Evolutionary conservation across 2,888 invertebrate genomes (phyloP).

Genomic region (Serrognathus titanus): DNA sequence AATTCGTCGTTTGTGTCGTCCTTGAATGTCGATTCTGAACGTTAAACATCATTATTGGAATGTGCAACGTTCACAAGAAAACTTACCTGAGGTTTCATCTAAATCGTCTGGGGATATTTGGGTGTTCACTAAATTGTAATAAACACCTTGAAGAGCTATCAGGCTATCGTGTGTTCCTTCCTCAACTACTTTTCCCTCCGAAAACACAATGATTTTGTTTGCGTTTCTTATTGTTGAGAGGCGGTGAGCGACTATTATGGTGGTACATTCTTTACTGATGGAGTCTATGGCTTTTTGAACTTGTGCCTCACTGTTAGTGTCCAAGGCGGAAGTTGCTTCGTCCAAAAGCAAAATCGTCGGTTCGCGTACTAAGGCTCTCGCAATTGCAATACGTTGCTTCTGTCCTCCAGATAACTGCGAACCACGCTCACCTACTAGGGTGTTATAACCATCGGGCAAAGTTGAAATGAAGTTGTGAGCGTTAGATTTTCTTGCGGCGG

Average conservation of each 20-base stretch:
- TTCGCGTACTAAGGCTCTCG: conserved; percentile 77
- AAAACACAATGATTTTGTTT: conserved; percentile 69
- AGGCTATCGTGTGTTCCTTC: conserved; percentile 67
- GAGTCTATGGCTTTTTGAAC: conserved; percentile 80
- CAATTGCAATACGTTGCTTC: conserved; percentile 88
- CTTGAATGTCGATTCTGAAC: background rate
- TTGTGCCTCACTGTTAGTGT: conserved; percentile 79
- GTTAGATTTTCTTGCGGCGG: conserved; percentile 70
- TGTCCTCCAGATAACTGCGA: conserved; percentile 83
- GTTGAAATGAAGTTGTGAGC: conserved; percentile 74
- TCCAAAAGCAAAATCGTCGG: conserved; percentile 77
- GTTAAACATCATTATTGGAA: background rate
- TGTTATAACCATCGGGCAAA: conserved; percentile 76
- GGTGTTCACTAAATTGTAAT: conserved; percentile 67
- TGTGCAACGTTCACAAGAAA: no score
- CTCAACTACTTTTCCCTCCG: conserved; percentile 66
- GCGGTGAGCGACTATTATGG: conserved; percentile 76
- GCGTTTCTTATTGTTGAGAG: conserved; percentile 71
- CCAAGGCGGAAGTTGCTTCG: conserved; percentile 90
- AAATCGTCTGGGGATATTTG: conserved; percentile 45
- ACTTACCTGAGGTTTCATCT: no score
- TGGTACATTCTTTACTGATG: conserved; percentile 72
- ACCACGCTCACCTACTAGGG: conserved; percentile 81
- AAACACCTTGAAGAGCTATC: conserved; percentile 63
- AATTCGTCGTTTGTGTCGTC: conserved; percentile 1